phyloP scores from a whole-genome alignment of 2,113 vertebrate species.

The Phyllostomus hastatus region DNA sequence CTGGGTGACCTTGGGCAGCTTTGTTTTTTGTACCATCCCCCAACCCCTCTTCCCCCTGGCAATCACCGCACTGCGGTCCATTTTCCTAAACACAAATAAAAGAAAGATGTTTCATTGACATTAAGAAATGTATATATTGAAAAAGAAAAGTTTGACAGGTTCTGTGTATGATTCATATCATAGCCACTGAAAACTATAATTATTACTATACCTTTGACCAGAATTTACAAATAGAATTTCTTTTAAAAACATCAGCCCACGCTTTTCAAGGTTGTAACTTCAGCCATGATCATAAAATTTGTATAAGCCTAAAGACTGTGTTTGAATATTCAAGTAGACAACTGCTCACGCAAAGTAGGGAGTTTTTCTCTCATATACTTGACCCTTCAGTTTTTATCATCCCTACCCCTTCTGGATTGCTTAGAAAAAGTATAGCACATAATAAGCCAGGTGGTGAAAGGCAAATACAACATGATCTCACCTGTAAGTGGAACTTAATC shows the following conservation, averaged over 20 bases:
- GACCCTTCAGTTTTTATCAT: neutral
- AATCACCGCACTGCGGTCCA: no score
- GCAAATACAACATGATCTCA: no score
- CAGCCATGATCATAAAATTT: slow-evolving; percentile 47
- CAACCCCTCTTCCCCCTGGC: no score
- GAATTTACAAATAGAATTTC: slow-evolving; percentile 36
- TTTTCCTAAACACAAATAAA: neutral
- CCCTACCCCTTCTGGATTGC: neutral
- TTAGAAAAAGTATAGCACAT: neutral
- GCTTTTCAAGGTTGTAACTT: slow-evolving; percentile 9
- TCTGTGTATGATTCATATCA: neutral
- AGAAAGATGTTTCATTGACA: neutral
- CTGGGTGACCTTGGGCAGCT: no score
- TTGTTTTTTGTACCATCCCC: no score
- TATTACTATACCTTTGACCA: neutral
- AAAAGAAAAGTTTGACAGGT: neutral
- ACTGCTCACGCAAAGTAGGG: neutral
- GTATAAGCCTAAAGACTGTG: neutral
- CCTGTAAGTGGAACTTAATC: no score
- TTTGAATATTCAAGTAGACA: slow-evolving; percentile 43
- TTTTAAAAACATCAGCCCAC: neutral
- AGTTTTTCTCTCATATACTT: slow-evolving; percentile 11
- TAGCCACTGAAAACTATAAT: neutral
- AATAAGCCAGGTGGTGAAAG: no score
- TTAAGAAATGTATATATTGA: neutral